phyloP scores from a whole-genome alignment of 2,113 vertebrate genomes.

The Oplegnathus fasciatus region DNA sequence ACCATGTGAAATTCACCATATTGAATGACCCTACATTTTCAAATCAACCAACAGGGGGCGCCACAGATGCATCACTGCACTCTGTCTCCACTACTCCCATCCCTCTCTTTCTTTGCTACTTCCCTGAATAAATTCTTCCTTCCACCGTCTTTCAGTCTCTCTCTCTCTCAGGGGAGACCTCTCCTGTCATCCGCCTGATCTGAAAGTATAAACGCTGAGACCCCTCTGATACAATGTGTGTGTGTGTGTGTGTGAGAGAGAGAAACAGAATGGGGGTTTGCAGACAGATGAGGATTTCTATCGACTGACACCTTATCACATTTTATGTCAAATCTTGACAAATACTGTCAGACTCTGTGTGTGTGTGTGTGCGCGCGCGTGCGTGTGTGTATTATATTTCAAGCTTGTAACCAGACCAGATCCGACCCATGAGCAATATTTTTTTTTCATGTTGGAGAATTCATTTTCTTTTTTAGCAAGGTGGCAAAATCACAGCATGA shows the following conservation, averaged over 20 bases:
- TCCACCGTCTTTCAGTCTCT: neutral
- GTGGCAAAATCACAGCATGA: neutral
- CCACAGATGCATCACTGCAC: neutral
- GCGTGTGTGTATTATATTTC: neutral
- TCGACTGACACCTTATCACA: slow-evolving; percentile 61
- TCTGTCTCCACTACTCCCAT: neutral
- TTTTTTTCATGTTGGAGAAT: neutral
- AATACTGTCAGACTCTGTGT: slow-evolving; percentile 43
- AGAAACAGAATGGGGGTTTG: slow-evolving; percentile 46
- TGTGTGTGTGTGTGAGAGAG: slow-evolving; percentile 24
- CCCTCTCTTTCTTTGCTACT: neutral
- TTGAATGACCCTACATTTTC: neutral
- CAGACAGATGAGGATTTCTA: slow-evolving; percentile 57
- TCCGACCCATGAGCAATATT: neutral
- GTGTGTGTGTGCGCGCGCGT: neutral
- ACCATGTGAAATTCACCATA: neutral
- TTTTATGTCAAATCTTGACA: slow-evolving; percentile 63
- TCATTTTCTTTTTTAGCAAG: neutral
- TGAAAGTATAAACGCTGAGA: slow-evolving; percentile 53
- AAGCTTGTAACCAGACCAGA: neutral
- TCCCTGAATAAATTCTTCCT: slow-evolving; percentile 12
- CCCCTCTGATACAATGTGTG: slow-evolving; percentile 42
- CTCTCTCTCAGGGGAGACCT: slow-evolving; percentile 45
- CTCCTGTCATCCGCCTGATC: slow-evolving; percentile 54
- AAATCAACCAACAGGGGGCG: neutral